phyloP scores from a whole-genome alignment of 2,888 invertebrate species.

The Nemotelus nigrinus region DNA sequence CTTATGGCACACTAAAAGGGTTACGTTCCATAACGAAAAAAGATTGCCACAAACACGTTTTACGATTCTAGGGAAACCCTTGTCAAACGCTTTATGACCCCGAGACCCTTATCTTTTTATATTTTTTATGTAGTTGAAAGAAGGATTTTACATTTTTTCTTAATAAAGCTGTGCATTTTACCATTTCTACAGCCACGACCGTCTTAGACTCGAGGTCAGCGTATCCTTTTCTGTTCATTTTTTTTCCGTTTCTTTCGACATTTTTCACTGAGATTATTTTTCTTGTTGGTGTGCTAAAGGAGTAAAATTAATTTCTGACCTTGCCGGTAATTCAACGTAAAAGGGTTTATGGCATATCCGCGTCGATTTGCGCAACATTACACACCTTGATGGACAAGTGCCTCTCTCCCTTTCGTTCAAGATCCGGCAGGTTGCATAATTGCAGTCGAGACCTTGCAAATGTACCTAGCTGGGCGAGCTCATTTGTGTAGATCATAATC shows the following conservation, averaged over 20 bases:
- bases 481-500: background rate
- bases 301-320: conserved; percentile 50
- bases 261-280: conserved; percentile 38
- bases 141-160: conserved; percentile 44
- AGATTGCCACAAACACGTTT: conserved; percentile 50
- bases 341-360: conserved; percentile 43
- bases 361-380: conserved; percentile 34
- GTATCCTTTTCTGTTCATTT: conserved; percentile 35
- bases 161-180: conserved; percentile 39
- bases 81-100: conserved; percentile 51
- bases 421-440: conserved; percentile 37
- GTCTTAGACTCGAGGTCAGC: conserved; percentile 35
- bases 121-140: conserved; percentile 46
- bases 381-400: background rate
- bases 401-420: background rate
- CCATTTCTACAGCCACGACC: conserved; percentile 15
- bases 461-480: background rate
- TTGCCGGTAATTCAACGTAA: conserved; percentile 43
- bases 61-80: conserved; percentile 50
- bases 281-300: conserved; percentile 2
- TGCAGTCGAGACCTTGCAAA: conserved; percentile 33
- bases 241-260: conserved; percentile 18
- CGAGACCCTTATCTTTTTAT: conserved; percentile 49
- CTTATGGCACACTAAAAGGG: conserved; percentile 44
- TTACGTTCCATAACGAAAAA: conserved; percentile 43